Evolutionary conservation across 2,888 invertebrate genomes (phyloP).

Genomic region (Stenurella melanura): DNA sequence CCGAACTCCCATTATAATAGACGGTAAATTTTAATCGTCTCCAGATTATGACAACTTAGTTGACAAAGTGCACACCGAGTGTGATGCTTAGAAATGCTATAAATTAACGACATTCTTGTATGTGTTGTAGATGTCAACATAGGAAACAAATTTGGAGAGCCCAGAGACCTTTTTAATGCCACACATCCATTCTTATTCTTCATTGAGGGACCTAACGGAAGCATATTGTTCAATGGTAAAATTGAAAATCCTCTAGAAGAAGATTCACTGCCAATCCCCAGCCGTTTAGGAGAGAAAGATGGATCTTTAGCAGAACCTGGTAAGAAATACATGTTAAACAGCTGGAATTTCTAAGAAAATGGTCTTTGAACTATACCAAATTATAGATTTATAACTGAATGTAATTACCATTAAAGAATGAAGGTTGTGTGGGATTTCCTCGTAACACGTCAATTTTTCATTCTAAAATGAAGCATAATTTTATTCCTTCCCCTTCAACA

Average conservation of each 20-base stretch:
- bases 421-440: not conserved
- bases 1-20: too few species aligned
- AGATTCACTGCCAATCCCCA: conserved; percentile 54
- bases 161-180: conserved; percentile 79
- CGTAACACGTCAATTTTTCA: too few species aligned
- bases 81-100: too few species aligned
- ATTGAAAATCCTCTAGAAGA: conserved; percentile 79
- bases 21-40: too few species aligned
- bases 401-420: not conserved
- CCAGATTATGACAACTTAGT: too few species aligned
- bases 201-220: conserved; percentile 85
- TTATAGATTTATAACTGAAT: not conserved
- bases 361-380: not conserved
- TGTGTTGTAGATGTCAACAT: conserved; percentile 77
- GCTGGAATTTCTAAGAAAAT: not conserved
- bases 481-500: too few species aligned
- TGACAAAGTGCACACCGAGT: too few species aligned
- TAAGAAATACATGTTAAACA: not conserved
- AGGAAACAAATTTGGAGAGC: conserved; percentile 83
- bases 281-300: conserved; percentile 29
- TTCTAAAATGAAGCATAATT: too few species aligned
- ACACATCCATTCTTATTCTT: conserved; percentile 87
- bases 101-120: too few species aligned
- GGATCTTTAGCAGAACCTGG: conserved; percentile 9
- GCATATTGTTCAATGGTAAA: conserved; percentile 84